Base-by-base conservation (phyloP, 2,113 vertebrate species). In the Campylorhamphus procurvoides region DNA sequence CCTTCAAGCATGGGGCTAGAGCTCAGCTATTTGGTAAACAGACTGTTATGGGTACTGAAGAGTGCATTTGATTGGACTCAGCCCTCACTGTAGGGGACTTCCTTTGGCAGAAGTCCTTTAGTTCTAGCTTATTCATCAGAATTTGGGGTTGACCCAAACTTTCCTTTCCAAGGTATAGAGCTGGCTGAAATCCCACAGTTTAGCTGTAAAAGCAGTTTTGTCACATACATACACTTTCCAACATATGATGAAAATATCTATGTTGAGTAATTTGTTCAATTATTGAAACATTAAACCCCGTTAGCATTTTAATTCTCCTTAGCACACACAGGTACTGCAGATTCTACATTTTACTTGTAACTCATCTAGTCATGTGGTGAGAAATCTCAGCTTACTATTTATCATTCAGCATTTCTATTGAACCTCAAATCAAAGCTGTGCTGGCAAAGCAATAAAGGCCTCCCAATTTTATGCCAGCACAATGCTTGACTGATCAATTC, bases 401-500 rank as follows among this genome's bases (percentile, higher is more conserved):
- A 84, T 95, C 64, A 86, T 81, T 90, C 81, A 69, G 47, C 33
- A 68, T 86, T 95, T 94, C 69, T 71, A 72, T 12, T 96, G 90
- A 97, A 63, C 53, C 64, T 94, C 82, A 79, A 67, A 90, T 76
- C 55, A 79, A 79, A 92, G 83, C 63, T 88, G 23, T 75, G 37
- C 37, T 94, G 82, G 83, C 68, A 94, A 75, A 96, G 69, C 69
- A 95, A 86, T 23, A 80, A 24, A 95, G 62, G 37, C 40, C 20
- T 92, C n/a, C 53, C 47, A 66, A 63, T 84, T 88, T 95, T 47
- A 90, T 85, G 87, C 63, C 83, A 75, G 46, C 69, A 71, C 60
- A 93, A 84, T 91, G 94, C 59, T 84, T 95, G 94, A 91, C 55
- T 87, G 84, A 94, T 93, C 92, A 84, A 95, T 93, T 93, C 76